Evolutionary conservation across 2,113 vertebrate species (phyloP), one percentile per base, ranked within the genome.

Genomic region (Gopherus flavomarginatus): DNA sequence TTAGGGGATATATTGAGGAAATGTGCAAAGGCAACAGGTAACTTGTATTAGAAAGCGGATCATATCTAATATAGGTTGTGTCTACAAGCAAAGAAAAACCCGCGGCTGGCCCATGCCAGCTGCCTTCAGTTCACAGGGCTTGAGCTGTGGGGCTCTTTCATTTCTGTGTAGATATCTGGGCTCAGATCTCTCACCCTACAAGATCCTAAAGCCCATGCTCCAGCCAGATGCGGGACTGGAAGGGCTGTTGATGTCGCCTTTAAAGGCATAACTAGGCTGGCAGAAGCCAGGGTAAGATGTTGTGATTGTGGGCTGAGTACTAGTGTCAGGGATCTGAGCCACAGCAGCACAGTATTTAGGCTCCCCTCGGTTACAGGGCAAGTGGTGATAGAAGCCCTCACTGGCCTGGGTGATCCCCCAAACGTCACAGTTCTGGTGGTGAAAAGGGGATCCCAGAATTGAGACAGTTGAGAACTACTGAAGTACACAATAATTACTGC

Each of bases 401-500:
- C 3, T n/a, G 35, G 62, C 62, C 31, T 69, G 35, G 16, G 62
- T 8, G 31, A n/a, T n/a, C 62, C 62, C 27, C 62, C n/a, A n/a
- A 69, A 69, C 35, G 4, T 69, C 62, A 69, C 8, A 69, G 31
- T n/a, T 4, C 1, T 13, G 29, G 50, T 87, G 21, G 5, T 10
- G 6, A 35, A 57, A 69, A 14, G 75, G 22, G 17, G 0, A 26
- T 35, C 62, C 78, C 12, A 0, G 6, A 4, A 59, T 47, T 44
- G 42, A 53, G 44, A 11, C 13, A 54, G 42, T 1, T 22, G 57
- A 19, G 22, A 52, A 44, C 8, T 22, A 54, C 6, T 3, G 24
- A 3, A 14, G 2, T 3, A 53, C 35, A 7, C 52, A 9, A 0
- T 9, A 5, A n/a, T 0, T 2, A 24, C 29, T 12, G 22, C 2